Base-by-base conservation (phyloP, 2,797 vertebrate species). In the Bryconaethiops microstoma region DNA sequence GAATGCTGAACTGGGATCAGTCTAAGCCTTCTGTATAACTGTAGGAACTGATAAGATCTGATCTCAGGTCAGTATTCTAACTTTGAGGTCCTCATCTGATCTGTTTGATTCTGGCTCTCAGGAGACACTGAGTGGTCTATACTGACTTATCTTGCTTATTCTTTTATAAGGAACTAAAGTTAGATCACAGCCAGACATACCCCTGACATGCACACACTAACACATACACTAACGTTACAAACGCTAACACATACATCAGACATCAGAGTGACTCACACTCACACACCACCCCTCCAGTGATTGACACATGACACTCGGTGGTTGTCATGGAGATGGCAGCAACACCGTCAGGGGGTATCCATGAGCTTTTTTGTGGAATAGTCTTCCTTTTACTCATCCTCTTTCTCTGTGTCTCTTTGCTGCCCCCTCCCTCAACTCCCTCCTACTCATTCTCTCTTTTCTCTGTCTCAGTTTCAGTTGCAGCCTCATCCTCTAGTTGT, bases 291-390 rank as follows among this genome's bases (percentile, higher is more conserved):
- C 70, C 77, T 74, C 39, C 87, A 88, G 87, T 88, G 90, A 94
- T 90, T 93, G 91, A 90, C 90, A 91, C 88, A 82, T 90, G 87
- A 87, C 83, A 84, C 85, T 87, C 83, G 87, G 89, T 9, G 69
- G 92, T 93, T 91, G 59, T 90, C 84, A 90, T 92, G 85, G 90
- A 55, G 86, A 92, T 88, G 80, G 86, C 87, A 90, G 88, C 90
- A 90, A 90, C 89, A 87, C 81, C 88, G 87, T 89, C 86, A 73
- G 75, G 86, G 84, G 87, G 81, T 87, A 59, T 65, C 83, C 55
- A 57, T 79, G 80, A 77, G 9, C 54, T 40, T 42, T 67, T 67
- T 42, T 40, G 17, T 67, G 19, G 21, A 42, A 42, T 54, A 4
- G 52, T 52, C 64, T 42, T 45, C 40, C 39, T 21, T n/a, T 40